Percentiles rank a stretch among this genome's conserved stretches.
Evolutionary conservation across 2,113 vertebrate genomes (phyloP).

Genomic region (Gymnarchus niloticus): DNA sequence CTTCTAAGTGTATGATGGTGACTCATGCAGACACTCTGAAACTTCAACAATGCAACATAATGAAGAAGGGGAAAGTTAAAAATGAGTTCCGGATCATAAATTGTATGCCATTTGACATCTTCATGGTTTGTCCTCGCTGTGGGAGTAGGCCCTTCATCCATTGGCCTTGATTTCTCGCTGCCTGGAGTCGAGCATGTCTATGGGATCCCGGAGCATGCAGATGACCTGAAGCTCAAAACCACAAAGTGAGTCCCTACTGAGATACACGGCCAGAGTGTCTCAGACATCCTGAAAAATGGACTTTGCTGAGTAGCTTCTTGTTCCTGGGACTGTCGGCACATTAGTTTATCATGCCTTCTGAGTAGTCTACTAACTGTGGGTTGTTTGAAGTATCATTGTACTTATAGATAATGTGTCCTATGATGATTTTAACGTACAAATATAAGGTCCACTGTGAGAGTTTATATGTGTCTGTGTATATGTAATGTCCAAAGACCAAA

Average conservation of each 20-base stretch:
- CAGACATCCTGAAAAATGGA: neutral
- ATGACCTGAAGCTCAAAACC: slow-evolving; percentile 74
- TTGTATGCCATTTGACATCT: neutral
- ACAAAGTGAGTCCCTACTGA: slow-evolving; percentile 71
- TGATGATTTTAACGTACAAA: neutral
- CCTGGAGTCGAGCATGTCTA: slow-evolving; percentile 85
- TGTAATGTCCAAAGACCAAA: neutral
- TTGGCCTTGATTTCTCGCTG: slow-evolving; percentile 86
- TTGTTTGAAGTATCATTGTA: neutral
- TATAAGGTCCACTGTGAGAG: neutral
- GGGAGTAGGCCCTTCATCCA: slow-evolving; percentile 71
- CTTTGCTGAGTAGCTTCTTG: neutral
- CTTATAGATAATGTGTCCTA: neutral
- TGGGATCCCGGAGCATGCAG: slow-evolving; percentile 89
- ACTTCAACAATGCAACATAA: too few species aligned
- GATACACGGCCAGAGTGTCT: neutral
- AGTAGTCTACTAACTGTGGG: neutral
- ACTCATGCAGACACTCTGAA: too few species aligned
- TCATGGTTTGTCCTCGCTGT: neutral
- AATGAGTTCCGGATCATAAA: too few species aligned
- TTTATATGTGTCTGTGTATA: neutral
- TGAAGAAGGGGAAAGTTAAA: too few species aligned
- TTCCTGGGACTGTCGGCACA: neutral
- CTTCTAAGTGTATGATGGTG: too few species aligned
- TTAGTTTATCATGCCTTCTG: neutral